These are phyloP conservation scores for Reticulitermes speratus DNA, from an alignment of 1,140 invertebrate species.

Conservation along the genomic window DNA sequence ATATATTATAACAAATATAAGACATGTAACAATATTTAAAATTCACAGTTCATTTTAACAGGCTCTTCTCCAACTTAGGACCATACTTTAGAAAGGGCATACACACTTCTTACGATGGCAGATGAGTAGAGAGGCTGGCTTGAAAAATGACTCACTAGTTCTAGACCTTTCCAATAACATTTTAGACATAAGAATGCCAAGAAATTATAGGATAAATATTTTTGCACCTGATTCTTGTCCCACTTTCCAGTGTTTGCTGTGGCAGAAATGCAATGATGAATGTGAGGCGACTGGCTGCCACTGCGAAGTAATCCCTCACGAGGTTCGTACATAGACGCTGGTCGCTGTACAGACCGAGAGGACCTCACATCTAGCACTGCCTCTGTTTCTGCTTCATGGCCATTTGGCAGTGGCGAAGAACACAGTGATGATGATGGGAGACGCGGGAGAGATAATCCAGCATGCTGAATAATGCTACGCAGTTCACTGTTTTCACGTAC, in stretches of 20 bases:
- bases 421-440: not conserved
- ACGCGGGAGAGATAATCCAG: slow-evolving; percentile 31
- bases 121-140: too few relatives aligned
- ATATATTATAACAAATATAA: too few relatives aligned
- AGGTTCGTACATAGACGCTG: slow-evolving; percentile 83
- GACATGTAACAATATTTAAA: too few relatives aligned
- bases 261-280: slow-evolving; percentile 23
- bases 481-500: slow-evolving; percentile 69
- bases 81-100: too few relatives aligned
- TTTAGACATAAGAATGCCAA: too few relatives aligned
- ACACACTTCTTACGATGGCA: too few relatives aligned
- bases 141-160: too few relatives aligned
- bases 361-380: slow-evolving; percentile 46
- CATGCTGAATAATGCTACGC: slow-evolving; percentile 51
- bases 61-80: too few relatives aligned
- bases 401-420: slow-evolving; percentile 41
- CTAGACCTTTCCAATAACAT: too few relatives aligned
- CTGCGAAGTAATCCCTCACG: slow-evolving; percentile 60
- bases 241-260: slow-evolving; percentile 24
- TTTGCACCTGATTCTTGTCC: slow-evolving; percentile 21
- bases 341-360: slow-evolving; percentile 55
- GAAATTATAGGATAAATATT: too few relatives aligned
- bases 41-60: too few relatives aligned
- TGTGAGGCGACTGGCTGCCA: not conserved
- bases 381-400: slow-evolving; percentile 47